Percentiles rank a stretch among this genome's conserved stretches.
These are phyloP conservation scores for Oscheius onirici DNA, from an alignment of 2,888 invertebrate species.

Conservation along the genomic window DNA sequence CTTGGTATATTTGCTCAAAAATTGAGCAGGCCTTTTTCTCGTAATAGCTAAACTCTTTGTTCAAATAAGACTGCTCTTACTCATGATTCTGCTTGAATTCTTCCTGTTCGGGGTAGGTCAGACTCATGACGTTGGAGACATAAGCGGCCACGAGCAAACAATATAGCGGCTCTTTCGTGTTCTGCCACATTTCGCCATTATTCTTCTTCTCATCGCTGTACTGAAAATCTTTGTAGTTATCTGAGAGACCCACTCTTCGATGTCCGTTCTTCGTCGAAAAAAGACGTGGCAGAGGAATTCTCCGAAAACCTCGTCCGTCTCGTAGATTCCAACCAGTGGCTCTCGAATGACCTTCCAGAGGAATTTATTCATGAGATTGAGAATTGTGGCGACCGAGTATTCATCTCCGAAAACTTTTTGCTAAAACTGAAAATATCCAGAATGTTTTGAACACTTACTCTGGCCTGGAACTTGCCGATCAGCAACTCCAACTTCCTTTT, in stretches of 20 bases:
- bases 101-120: background rate
- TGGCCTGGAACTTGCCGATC: background rate
- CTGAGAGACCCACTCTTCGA: background rate
- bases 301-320: background rate
- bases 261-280: background rate
- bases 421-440: background rate
- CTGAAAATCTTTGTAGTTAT: background rate
- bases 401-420: conserved; percentile 2
- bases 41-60: background rate
- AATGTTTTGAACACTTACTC: background rate
- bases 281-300: conserved; percentile 10
- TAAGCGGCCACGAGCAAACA: conserved; percentile 9
- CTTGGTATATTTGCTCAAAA: conserved; percentile 7
- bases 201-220: background rate
- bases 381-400: background rate
- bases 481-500: background rate
- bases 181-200: background rate
- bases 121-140: conserved; percentile 2
- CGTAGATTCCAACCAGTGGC: background rate
- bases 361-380: background rate
- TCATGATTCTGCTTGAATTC: conserved; percentile 7
- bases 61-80: background rate
- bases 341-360: background rate
- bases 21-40: background rate
- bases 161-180: background rate